Conservation (phyloP, 2,797 vertebrate genomes). For the Scleropages formosus region DNA sequence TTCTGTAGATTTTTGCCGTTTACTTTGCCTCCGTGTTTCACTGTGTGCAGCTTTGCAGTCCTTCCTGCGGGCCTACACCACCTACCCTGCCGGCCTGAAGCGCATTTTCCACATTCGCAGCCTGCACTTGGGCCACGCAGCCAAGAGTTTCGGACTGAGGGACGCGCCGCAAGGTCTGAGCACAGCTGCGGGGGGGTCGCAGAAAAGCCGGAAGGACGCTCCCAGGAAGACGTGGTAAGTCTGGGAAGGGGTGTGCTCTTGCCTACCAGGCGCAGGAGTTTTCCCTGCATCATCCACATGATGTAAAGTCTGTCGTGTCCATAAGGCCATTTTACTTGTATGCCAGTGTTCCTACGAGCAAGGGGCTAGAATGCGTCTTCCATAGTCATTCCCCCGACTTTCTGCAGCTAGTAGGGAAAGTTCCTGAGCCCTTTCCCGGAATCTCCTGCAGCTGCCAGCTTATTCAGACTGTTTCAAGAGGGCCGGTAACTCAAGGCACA, state of each 20-base stretch:
- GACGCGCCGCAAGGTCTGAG: constrained; percentile 81
- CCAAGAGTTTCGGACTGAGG: constrained; percentile 93
- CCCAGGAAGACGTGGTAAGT: constrained; percentile 34
- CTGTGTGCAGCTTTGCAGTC: constrained; percentile 81
- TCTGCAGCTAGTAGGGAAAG: too few species aligned
- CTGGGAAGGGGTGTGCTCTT: neutral
- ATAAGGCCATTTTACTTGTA: too few species aligned
- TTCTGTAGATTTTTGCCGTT: neutral
- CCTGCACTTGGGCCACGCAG: constrained; percentile 87
- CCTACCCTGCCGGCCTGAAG: constrained; percentile 83
- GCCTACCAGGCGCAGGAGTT: neutral
- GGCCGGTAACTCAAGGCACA: constrained; percentile 23
- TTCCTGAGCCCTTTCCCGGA: neutral
- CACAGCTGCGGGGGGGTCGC: neutral
- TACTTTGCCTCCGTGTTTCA: neutral
- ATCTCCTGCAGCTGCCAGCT: neutral
- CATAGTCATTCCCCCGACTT: too few species aligned
- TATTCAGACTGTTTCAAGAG: neutral
- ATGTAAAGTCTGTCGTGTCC: too few species aligned
- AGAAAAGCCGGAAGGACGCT: constrained; percentile 30
- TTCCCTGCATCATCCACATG: too few species aligned
- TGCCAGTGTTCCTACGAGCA: too few species aligned
- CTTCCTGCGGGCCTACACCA: constrained; percentile 84
- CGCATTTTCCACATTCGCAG: constrained; percentile 84
- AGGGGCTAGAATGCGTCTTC: too few species aligned